phyloP scores from a whole-genome alignment of 2,888 invertebrate genomes.

The Clitarchus hookeri region DNA sequence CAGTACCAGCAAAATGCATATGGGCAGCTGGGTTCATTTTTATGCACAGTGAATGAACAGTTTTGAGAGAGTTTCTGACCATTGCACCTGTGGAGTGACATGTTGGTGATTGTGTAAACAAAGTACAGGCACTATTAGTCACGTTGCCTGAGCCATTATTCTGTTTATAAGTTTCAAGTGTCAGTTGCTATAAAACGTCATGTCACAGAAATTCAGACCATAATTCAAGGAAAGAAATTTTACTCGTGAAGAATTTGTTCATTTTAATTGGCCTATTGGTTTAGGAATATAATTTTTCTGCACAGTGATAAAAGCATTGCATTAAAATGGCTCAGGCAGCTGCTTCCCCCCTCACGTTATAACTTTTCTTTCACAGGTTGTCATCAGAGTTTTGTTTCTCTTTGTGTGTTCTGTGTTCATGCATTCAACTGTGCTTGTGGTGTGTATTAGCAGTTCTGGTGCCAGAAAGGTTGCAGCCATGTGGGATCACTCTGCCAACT shows the following conservation, averaged over 20 bases:
- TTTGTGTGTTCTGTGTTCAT: background rate
- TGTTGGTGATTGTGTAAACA: conserved; percentile 27
- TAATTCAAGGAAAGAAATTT: background rate
- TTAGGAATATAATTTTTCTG: background rate
- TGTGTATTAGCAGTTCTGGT: conserved; percentile 30
- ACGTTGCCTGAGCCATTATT: conserved; percentile 30
- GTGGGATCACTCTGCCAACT: conserved; percentile 15
- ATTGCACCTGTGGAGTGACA: conserved; percentile 15
- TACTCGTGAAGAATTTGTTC: background rate
- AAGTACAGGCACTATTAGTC: conserved; percentile 34
- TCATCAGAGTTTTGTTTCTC: background rate
- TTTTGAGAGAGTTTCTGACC: conserved; percentile 19
- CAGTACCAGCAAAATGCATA: background rate
- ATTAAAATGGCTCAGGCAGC: conserved; percentile 16
- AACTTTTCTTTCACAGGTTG: conserved; percentile 20
- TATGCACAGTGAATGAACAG: background rate
- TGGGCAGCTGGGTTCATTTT: background rate
- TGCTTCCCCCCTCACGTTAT: background rate
- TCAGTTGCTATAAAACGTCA: background rate
- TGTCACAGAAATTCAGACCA: no score
- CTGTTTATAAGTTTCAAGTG: conserved; percentile 10
- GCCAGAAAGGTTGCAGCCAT: conserved; percentile 29
- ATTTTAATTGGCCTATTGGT: no score
- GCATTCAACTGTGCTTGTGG: conserved; percentile 31
- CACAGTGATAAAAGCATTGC: background rate